Base-by-base conservation (phyloP, 2,113 vertebrate genomes). In the Phyllopteryx taeniolatus region DNA sequence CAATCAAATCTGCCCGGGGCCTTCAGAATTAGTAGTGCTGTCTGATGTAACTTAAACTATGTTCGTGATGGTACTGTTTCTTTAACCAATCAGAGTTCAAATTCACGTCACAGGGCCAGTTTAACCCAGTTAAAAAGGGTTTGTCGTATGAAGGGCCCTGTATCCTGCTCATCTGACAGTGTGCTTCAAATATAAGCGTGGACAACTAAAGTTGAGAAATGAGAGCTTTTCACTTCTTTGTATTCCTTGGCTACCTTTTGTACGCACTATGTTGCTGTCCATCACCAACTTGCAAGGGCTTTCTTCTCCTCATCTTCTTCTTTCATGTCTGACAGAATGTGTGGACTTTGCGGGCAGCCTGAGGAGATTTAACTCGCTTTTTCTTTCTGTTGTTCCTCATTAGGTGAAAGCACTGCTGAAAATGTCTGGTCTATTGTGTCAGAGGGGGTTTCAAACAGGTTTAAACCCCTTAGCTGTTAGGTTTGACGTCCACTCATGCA, bases 401-500 rank as follows among this genome's bases (percentile, higher is more conserved):
- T 84, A 89, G 68, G 10, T 35, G 47, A 61, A 70, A 79, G 61
- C 76, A 61, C 9, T 15, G 61, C 72, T 67, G 70, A 56, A 78
- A 75, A 75, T 81, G 42, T 70, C 81, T 31, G 46, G 78, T 70
- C 84, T 77, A 83, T 75, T 71, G 78, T 71, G 78, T 80, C 77
- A 72, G 75, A 35, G 68, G 73, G 67, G 71, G 75, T 86, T 86
- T 85, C 81, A 83, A 86, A 84, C 79, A 76, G 83, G 76, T 84
- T 70, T 11, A 78, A 76, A 83, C 81, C 79, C 78, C 2, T 54
- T 33, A 78, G 80, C 70, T 31, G 68, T 76, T 72, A 20, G 49
- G 42, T 83, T 74, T 86, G 83, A 83, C 80, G 78, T 77, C 83
- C 56, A 72, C 74, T 85, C 79, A 79, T 62, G 57, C 67, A 9